Percentiles rank a stretch among this genome's conserved stretches.
phyloP scores from a whole-genome alignment of 2,113 vertebrate species.

The Epinephelus lanceolatus region DNA sequence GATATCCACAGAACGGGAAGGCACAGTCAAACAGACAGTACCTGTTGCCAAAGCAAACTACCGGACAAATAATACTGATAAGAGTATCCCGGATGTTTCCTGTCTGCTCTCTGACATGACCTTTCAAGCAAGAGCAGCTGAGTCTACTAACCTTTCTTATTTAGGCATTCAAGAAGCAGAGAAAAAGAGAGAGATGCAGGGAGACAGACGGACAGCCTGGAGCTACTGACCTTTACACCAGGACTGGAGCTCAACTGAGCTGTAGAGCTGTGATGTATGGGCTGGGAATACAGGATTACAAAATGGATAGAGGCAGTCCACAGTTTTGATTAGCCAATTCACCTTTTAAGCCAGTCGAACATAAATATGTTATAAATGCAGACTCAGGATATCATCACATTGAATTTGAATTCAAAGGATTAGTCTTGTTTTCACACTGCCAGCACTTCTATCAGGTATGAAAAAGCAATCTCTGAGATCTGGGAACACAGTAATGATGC shows the following conservation, averaged over 20 bases:
- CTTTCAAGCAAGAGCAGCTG: constrained; percentile 74
- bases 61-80: constrained; percentile 65
- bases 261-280: constrained; percentile 68
- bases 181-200: constrained; percentile 68
- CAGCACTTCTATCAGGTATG: background rate
- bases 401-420: constrained; percentile 33
- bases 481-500: background rate
- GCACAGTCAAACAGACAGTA: constrained; percentile 23
- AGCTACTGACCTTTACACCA: constrained; percentile 80
- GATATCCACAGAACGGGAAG: background rate
- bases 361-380: constrained; percentile 30
- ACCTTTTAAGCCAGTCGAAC: constrained; percentile 48
- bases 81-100: constrained; percentile 60
- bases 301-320: constrained; percentile 38
- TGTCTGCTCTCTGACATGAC: constrained; percentile 64
- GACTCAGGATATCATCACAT: constrained; percentile 29
- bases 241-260: constrained; percentile 69
- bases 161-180: constrained; percentile 77
- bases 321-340: constrained; percentile 54
- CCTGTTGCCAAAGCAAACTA: constrained; percentile 58
- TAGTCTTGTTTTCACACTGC: background rate
- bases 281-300: constrained; percentile 66
- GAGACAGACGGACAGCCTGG: constrained; percentile 77
- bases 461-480: constrained; percentile 2
- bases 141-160: constrained; percentile 77